phyloP scores from a whole-genome alignment of 2,797 vertebrate genomes.

The Sebastes elongatus region DNA sequence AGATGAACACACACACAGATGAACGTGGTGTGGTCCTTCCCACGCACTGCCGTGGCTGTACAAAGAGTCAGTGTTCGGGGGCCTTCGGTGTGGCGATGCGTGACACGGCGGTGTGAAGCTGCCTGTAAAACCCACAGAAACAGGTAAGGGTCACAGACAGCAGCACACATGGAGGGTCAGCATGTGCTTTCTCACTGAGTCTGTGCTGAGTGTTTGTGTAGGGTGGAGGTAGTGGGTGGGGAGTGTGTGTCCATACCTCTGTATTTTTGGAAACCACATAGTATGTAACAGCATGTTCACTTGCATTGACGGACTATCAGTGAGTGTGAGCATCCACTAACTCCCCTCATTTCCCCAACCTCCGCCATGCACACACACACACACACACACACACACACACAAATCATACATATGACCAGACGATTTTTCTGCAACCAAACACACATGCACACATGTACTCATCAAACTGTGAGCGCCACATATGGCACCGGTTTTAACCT shows the following conservation, averaged over 20 bases:
- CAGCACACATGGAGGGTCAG: conserved; percentile 67
- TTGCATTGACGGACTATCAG: conserved; percentile 40
- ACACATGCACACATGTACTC: conserved; percentile 23
- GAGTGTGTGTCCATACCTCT: conserved; percentile 14
- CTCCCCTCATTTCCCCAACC: neutral
- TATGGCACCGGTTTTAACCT: conserved; percentile 62
- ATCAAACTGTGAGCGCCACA: conserved; percentile 36
- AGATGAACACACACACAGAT: conserved; percentile 1
- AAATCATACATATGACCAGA: conserved; percentile 14
- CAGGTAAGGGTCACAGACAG: conserved; percentile 78
- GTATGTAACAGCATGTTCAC: conserved; percentile 46
- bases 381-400: conserved; percentile 37
- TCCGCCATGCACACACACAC: conserved; percentile 5
- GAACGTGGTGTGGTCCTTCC: conserved; percentile 56
- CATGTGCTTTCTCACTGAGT: conserved; percentile 62
- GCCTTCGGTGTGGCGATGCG: conserved; percentile 65
- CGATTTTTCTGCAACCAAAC: conserved; percentile 21
- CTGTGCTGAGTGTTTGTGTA: conserved; percentile 54
- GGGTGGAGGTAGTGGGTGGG: conserved; percentile 2
- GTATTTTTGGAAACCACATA: conserved; percentile 71
- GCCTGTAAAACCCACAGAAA: conserved; percentile 77
- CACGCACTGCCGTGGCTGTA: conserved; percentile 55
- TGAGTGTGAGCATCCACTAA: conserved; percentile 36
- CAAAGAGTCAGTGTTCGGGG: conserved; percentile 79
- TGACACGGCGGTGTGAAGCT: conserved; percentile 71